Conservation (phyloP, 2,888 invertebrate species). For the Limenitis camilla region DNA sequence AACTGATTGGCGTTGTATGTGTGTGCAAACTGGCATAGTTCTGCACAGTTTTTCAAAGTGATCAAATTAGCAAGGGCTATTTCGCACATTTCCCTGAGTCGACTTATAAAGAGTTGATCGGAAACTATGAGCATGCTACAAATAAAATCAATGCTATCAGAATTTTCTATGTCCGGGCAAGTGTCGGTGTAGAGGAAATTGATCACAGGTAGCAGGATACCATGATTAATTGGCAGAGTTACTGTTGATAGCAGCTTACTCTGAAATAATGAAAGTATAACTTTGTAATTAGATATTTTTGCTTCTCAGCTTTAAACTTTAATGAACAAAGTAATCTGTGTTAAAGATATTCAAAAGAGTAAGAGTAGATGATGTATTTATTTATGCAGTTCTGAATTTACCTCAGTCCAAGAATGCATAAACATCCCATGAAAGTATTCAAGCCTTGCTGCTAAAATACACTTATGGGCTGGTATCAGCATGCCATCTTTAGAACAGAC, state of each 20-base stretch:
- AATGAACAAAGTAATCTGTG: no score
- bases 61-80: conserved; percentile 77
- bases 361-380: no score
- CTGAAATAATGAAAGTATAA: conserved; percentile 57
- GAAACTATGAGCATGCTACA: conserved; percentile 85
- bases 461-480: conserved; percentile 81
- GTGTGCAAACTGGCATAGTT: conserved; percentile 83
- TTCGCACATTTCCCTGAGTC: conserved; percentile 83
- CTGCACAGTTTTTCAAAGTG: conserved; percentile 83
- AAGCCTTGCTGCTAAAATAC: conserved; percentile 84
- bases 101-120: conserved; percentile 84
- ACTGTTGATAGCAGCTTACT: conserved; percentile 67
- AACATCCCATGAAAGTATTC: conserved; percentile 92
- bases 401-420: conserved; percentile 84
- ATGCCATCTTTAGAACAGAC: conserved; percentile 70
- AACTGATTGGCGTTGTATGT: conserved; percentile 84
- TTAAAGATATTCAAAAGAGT: background rate
- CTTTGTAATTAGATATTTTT: no score
- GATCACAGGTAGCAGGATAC: conserved; percentile 78
- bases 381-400: conserved; percentile 32
- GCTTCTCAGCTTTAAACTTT: no score
- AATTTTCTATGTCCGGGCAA: conserved; percentile 72
- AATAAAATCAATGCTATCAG: conserved; percentile 80
- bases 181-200: conserved; percentile 85
- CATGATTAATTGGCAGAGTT: conserved; percentile 75